Base-by-base conservation (phyloP, 2,113 vertebrate genomes). In the Pavo muticus region DNA sequence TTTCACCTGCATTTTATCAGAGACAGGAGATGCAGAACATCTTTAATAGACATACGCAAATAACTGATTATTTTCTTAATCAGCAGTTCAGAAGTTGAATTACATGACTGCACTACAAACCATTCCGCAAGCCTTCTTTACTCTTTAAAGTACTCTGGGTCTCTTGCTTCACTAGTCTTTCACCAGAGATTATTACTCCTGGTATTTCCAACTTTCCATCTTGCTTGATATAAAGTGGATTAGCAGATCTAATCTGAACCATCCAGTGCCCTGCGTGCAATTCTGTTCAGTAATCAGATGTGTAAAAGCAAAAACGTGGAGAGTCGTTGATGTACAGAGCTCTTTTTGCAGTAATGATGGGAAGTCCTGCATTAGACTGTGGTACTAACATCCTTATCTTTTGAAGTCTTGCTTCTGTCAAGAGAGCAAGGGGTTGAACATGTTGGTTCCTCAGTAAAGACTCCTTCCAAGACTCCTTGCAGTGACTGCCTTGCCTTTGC, bases 401-500 rank as follows among this genome's bases (percentile, higher is more conserved):
- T 32, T 40, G 91, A 88, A 35, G 60, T 57, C 87, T 91, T 96
- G 84, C 21, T 92, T 92, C 89, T 97, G 61, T 82, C 94, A 50
- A 45, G 79, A 60, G 96, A 77, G 27, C 10, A 91, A 27, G 54
- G 73, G 5, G 37, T 92, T 2, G 93, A 96, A 32, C 8, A 83
- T 2, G 91, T 80, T 48, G 86, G 68, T 14, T 96, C 97, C 18
- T 99, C 98, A 7, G 60, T 97, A 78, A 99, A 98, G 37, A 94
- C 98, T 24, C 75, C 93, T 87, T 98, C 98, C 50, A 99, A 69
- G 48, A 98, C 86, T 10, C 79, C 91, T 82, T 92, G 95, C 56
- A 98, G 3, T 0, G 98, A 98, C 10, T 97, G 96, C 27, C 3
- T 70, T 27, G 97, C 96, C 78, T 95, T 98, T 56, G 94, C 91